phyloP scores from a whole-genome alignment of 2,113 vertebrate genomes.

The Nycticorax nycticorax region DNA sequence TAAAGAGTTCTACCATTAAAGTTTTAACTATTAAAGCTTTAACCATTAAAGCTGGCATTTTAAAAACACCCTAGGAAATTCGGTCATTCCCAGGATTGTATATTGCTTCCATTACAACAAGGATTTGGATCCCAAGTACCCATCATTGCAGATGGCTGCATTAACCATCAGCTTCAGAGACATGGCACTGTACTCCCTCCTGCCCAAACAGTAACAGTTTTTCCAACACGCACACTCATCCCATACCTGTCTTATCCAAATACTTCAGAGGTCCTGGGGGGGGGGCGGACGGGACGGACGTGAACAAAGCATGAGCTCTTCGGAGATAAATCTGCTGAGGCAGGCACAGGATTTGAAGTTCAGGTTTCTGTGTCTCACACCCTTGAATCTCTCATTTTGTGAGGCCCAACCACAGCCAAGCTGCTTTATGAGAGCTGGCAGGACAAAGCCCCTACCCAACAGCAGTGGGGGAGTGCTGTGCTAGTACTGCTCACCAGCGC shows the following conservation, averaged over 20 bases:
- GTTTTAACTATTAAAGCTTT: not conserved
- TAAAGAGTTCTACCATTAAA: not conserved
- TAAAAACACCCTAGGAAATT: not conserved
- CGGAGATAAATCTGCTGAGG: not conserved
- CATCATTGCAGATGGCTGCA: too few species aligned
- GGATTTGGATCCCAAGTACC: not conserved
- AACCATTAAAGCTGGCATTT: not conserved
- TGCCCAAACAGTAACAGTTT: not conserved
- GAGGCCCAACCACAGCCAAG: not conserved
- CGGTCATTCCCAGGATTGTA: not conserved
- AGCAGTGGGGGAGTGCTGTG: accelerated
- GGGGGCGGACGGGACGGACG: too few species aligned
- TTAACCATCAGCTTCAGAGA: accelerated
- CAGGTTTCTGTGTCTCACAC: not conserved
- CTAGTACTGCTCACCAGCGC: not conserved
- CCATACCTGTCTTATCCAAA: not conserved
- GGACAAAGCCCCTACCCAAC: not conserved
- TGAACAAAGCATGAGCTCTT: not conserved
- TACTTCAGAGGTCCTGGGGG: not conserved
- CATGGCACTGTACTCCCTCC: not conserved
- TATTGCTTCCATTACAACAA: too few species aligned
- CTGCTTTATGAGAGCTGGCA: not conserved
- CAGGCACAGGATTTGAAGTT: not conserved
- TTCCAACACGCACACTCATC: not conserved
- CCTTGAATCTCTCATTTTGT: not conserved